phyloP scores from a whole-genome alignment of 23 tunicate species.

The Trididemnum nubilum region DNA sequence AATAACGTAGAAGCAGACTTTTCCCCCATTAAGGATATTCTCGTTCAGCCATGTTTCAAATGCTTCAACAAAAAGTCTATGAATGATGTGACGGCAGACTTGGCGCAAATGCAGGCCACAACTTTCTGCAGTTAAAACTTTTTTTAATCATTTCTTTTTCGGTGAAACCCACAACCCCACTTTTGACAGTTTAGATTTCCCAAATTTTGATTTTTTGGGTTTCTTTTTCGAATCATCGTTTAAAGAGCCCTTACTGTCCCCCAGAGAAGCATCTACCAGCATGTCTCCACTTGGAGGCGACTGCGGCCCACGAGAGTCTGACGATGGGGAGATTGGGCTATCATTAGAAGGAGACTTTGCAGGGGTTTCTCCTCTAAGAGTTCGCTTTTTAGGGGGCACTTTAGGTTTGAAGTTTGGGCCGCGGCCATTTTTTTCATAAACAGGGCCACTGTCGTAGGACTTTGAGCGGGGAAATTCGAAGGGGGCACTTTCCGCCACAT shows the following conservation, averaged over 20 bases:
- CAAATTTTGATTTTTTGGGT: constrained; percentile 31
- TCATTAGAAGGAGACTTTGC: background rate
- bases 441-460: background rate
- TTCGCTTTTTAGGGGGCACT: too few relatives aligned
- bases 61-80: too few relatives aligned
- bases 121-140: too few relatives aligned
- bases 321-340: background rate
- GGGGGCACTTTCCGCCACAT: background rate
- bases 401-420: background rate
- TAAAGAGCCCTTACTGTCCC: background rate
- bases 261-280: background rate
- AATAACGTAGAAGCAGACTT: too few relatives aligned
- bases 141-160: constrained; percentile 50
- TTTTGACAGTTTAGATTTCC: constrained; percentile 32
- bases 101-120: too few relatives aligned
- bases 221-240: constrained; percentile 13
- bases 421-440: background rate
- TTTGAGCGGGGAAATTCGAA: background rate
- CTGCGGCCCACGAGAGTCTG: background rate
- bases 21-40: too few relatives aligned
- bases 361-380: background rate
- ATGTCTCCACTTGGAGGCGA: background rate
- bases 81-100: too few relatives aligned
- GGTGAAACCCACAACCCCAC: constrained; percentile 79
- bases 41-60: too few relatives aligned